Evolutionary conservation across 2,888 invertebrate species (phyloP), one percentile per base, ranked within the genome.

Genomic region (Stenurella melanura): DNA sequence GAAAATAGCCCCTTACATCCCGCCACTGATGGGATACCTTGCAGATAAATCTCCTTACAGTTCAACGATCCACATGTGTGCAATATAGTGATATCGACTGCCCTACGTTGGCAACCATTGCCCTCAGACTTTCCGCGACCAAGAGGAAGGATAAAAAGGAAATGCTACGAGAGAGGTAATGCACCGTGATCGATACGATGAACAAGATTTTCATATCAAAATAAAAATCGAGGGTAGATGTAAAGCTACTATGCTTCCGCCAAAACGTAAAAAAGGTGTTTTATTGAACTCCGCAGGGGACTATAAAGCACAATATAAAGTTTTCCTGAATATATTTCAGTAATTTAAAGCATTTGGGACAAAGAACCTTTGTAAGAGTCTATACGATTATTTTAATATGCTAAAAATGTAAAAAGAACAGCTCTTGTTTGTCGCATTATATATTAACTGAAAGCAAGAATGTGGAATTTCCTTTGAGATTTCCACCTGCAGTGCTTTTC

Each of bases 41-140:
- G 34, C 75, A 75, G 79, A 80, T 79, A 74, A 81, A 82, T 81
- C 74, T 74, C 34, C 69, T 18, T 69, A 21, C 70, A 67, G 78
- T 78, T 80, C 77, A 80, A 69, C 70, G 76, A 74, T 76, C 78
- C 76, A 75, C 68, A 75, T 75, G 75, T 75, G 76, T 80, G 75
- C 79, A 69, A 79, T 79, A 79, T 75, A 60, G 38, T 26, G 73
- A 73, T 78, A 78, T 78, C 73, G 75, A 72, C 73, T 72, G 58
- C 50, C 75, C 61, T 61, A 67, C 69, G 66, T 74, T 67, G 74
- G 73, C 66, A 74, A 66, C 64, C 42, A 70, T 66, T 63, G 63
- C 63, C 58, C 60, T 54, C 54, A 42, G 72, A 63, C 54, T 61
- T 63, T 72, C 63, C 63, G n/a, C 30, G 30, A 30, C 63, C 58